Evolutionary conservation across 2,888 invertebrate genomes (phyloP).

Genomic region (Maniola hyperantus): DNA sequence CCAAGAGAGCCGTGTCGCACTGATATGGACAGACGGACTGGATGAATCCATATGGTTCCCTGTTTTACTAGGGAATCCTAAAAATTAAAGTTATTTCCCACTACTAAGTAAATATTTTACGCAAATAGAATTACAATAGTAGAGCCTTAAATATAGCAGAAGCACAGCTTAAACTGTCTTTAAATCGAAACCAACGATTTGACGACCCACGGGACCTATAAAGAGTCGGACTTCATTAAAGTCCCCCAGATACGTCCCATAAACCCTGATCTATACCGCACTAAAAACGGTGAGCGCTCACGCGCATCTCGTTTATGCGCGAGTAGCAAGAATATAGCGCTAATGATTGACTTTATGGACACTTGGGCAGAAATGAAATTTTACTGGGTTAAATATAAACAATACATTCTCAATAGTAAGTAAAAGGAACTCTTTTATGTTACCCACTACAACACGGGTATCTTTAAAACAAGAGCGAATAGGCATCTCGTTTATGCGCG

Average conservation of each 20-base stretch:
- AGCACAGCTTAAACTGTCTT: conserved; percentile 20
- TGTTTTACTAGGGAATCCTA: no score
- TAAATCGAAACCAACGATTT: conserved; percentile 27
- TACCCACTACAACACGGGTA: no score
- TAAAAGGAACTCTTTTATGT: not conserved
- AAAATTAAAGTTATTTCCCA: not conserved
- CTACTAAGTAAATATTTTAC: conserved; percentile 6
- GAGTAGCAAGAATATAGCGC: conserved; percentile 21
- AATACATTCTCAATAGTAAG: conserved; percentile 7
- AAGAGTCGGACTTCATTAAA: conserved; percentile 36
- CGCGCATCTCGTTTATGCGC: conserved; percentile 44
- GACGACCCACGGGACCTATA: conserved; percentile 31
- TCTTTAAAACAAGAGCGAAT: no score
- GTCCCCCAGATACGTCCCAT: conserved; percentile 38
- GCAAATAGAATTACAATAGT: not conserved
- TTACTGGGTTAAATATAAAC: conserved; percentile 11
- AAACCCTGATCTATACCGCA: conserved; percentile 47
- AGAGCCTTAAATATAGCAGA: conserved; percentile 14
- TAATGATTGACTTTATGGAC: conserved; percentile 30
- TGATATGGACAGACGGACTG: no score
- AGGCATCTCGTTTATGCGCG: conserved; percentile 43
- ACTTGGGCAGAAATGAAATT: conserved; percentile 10
- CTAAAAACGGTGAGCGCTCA: conserved; percentile 43
- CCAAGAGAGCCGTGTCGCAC: no score
- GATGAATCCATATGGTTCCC: no score